Percentiles rank a stretch among this genome's conserved stretches.
phyloP scores from a whole-genome alignment of 2,797 vertebrate genomes.

The Oreochromis grahami region DNA sequence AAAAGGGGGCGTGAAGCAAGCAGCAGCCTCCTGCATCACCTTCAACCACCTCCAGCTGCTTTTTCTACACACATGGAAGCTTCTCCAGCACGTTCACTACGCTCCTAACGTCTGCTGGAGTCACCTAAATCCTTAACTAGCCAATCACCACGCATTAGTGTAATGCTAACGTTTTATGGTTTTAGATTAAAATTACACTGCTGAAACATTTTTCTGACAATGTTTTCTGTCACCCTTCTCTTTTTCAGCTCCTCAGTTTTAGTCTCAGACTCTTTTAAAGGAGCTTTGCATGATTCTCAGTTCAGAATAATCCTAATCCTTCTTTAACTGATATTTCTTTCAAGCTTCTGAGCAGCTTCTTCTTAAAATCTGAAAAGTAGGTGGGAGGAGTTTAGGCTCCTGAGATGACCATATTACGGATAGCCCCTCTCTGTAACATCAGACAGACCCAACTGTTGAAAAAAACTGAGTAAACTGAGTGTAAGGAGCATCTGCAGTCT shows the following conservation, averaged over 20 bases:
- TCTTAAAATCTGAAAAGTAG: background rate
- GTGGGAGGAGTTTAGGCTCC: background rate
- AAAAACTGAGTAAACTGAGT: rapidly evolving
- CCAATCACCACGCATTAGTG: background rate
- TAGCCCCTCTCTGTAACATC: background rate
- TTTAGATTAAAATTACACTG: background rate
- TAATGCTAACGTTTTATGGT: background rate
- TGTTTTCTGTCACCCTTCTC: background rate
- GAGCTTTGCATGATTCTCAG: background rate
- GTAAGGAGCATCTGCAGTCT: background rate
- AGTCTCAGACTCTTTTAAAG: background rate
- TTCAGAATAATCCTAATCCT: background rate
- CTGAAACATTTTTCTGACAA: background rate
- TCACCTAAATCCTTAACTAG: background rate
- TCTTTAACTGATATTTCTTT: background rate
- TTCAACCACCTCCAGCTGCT: background rate
- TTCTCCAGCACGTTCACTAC: background rate
- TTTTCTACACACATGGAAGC: background rate
- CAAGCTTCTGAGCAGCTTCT: background rate
- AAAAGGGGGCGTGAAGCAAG: background rate
- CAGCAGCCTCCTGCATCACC: background rate
- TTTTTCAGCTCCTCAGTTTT: background rate
- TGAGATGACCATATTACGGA: background rate
- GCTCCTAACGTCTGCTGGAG: background rate
- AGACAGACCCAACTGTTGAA: background rate